A percentile compares a stretch with the other conserved stretches of the same genome.
These are phyloP conservation scores for Macrosiphum euphorbiae DNA, from an alignment of 2,888 invertebrate genomes.

Conservation along the genomic window DNA sequence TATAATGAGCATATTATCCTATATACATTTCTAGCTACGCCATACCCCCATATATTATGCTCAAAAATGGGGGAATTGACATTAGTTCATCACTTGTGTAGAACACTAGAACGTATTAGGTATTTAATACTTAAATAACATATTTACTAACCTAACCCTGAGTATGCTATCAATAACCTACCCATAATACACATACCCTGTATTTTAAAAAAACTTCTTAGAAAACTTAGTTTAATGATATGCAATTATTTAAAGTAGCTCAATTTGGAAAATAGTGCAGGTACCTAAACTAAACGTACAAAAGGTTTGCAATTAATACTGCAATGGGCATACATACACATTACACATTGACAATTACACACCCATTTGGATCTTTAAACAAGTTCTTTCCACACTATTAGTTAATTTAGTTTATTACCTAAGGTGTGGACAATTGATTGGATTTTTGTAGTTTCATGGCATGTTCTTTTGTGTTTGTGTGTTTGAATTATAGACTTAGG, in stretches of 20 bases:
- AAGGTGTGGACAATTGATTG: constrained; percentile 51
- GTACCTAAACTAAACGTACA: neutral
- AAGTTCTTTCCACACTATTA: constrained; percentile 28
- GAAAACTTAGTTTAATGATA: constrained; percentile 15
- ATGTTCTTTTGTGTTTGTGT: constrained; percentile 19
- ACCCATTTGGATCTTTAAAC: constrained; percentile 23
- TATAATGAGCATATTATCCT: neutral
- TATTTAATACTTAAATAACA: neutral
- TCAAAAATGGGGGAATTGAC: neutral
- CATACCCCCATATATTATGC: neutral
- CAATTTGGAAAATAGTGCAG: neutral
- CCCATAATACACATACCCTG: neutral
- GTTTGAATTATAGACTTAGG: neutral
- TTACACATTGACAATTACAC: neutral
- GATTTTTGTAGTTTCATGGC: constrained; percentile 19
- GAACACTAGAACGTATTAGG: neutral
- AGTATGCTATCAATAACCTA: neutral
- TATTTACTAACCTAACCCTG: neutral
- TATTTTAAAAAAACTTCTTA: neutral
- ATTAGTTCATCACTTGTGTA: neutral
- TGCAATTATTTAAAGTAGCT: neutral
- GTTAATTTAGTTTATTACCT: constrained; percentile 25
- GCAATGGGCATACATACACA: neutral
- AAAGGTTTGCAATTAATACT: neutral
- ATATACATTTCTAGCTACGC: neutral